Percentiles rank a stretch among this genome's conserved stretches.
Evolutionary conservation across 2,888 invertebrate genomes (phyloP).

Genomic region (Scaptomyza tumidula): DNA sequence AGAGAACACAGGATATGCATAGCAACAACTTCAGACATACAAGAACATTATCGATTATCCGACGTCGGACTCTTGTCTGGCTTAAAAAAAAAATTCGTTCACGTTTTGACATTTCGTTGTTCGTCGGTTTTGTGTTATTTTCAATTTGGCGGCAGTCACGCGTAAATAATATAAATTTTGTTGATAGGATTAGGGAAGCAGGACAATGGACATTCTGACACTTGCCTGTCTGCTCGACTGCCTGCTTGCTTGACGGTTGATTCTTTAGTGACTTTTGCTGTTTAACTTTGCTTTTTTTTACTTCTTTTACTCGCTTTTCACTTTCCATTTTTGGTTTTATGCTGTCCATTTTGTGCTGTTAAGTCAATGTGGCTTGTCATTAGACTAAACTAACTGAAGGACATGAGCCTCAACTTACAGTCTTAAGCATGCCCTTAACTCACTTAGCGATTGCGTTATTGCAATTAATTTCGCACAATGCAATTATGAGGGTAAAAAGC

Average conservation of each 20-base stretch:
- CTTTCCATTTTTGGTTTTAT: conserved; percentile 33
- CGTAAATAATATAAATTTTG: conserved; percentile 66
- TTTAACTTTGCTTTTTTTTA: background rate
- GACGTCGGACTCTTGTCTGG: background rate
- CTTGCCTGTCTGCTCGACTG: conserved; percentile 24
- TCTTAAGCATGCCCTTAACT: conserved; percentile 23
- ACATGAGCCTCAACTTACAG: conserved; percentile 4
- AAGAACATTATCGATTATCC: conserved; percentile 58
- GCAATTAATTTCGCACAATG: conserved; percentile 15
- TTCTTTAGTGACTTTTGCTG: conserved; percentile 31
- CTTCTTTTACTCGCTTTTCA: background rate
- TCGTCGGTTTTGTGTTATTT: conserved; percentile 16
- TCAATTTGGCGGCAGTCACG: conserved; percentile 59
- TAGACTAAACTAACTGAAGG: background rate
- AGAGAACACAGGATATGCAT: background rate
- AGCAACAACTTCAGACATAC: background rate
- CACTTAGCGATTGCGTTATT: conserved; percentile 12
- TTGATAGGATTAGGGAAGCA: conserved; percentile 40
- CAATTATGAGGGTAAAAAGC: background rate
- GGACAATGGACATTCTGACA: conserved; percentile 30
- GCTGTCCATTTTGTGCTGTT: conserved; percentile 14
- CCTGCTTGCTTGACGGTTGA: conserved; percentile 2
- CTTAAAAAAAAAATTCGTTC: conserved; percentile 28
- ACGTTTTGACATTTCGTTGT: conserved; percentile 7
- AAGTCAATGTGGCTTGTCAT: background rate